phyloP scores from a whole-genome alignment of 2,113 vertebrate genomes.

The Planiliza haematocheilus region DNA sequence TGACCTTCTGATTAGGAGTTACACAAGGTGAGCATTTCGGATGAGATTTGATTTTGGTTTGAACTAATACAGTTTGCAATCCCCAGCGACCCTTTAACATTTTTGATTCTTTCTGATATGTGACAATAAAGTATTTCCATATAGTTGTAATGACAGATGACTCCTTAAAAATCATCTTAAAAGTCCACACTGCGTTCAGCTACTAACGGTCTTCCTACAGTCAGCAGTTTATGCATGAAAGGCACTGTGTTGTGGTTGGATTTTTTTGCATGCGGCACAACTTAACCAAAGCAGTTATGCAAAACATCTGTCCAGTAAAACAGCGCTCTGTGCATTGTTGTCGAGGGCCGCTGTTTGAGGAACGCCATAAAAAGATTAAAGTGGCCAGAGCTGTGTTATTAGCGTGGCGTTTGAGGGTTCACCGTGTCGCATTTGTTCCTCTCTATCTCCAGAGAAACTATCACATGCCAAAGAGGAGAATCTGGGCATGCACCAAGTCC shows the following conservation, averaged over 20 bases:
- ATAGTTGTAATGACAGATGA: not conserved
- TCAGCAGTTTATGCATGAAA: slow-evolving; percentile 59
- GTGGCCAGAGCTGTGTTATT: not conserved
- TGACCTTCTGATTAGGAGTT: slow-evolving; percentile 24
- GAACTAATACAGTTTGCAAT: slow-evolving; percentile 37
- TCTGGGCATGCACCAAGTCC: slow-evolving; percentile 90
- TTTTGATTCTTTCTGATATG: not conserved
- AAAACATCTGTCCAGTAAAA: slow-evolving; percentile 62
- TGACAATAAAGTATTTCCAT: too few relatives aligned
- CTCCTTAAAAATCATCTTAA: not conserved
- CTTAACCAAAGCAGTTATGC: slow-evolving; percentile 61
- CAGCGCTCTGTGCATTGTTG: not conserved
- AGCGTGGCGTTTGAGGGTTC: slow-evolving; percentile 20
- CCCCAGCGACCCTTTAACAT: slow-evolving; percentile 5
- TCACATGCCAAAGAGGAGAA: slow-evolving; percentile 94
- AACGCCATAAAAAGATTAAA: slow-evolving; percentile 11
- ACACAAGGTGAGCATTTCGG: slow-evolving; percentile 68
- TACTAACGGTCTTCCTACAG: slow-evolving; percentile 36
- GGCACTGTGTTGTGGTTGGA: slow-evolving; percentile 37
- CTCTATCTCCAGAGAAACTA: slow-evolving; percentile 87
- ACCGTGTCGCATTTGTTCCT: slow-evolving; percentile 35
- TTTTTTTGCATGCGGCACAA: slow-evolving; percentile 74
- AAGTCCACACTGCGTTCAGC: not conserved
- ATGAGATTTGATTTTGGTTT: slow-evolving; percentile 50
- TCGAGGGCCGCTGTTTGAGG: slow-evolving; percentile 11